phyloP scores from a whole-genome alignment of 1,140 invertebrate species.

The Zaprionus davidi region DNA sequence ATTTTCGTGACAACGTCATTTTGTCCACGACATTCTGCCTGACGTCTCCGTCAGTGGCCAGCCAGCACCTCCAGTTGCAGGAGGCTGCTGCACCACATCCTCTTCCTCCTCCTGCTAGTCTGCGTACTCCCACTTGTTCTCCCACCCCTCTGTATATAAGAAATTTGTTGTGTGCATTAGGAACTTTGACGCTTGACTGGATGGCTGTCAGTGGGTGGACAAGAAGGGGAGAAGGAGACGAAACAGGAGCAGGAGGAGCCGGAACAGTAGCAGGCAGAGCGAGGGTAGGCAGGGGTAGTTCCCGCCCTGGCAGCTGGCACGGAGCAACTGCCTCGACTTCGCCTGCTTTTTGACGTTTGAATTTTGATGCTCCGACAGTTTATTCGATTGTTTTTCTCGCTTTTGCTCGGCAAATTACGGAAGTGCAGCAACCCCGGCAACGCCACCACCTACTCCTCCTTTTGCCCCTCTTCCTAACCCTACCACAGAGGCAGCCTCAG shows the following conservation, averaged over 20 bases:
- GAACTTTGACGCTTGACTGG: slow-evolving; percentile 83
- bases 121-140: not conserved
- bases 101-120: not conserved
- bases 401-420: slow-evolving; percentile 76
- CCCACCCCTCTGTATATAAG: slow-evolving; percentile 55
- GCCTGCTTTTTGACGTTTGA: slow-evolving; percentile 75
- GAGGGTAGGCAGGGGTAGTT: not conserved
- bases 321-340: slow-evolving; percentile 20
- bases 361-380: slow-evolving; percentile 82
- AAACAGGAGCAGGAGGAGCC: not conserved
- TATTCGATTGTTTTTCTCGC: slow-evolving; percentile 82
- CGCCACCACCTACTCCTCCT: not conserved
- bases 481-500: slow-evolving; percentile 15
- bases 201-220: slow-evolving; percentile 72
- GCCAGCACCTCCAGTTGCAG: slow-evolving; percentile 19
- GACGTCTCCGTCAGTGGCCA: slow-evolving; percentile 67
- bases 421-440: slow-evolving; percentile 66
- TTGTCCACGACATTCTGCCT: slow-evolving; percentile 82
- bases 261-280: slow-evolving; percentile 1
- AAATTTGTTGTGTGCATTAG: slow-evolving; percentile 84
- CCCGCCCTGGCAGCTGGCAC: not conserved
- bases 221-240: not conserved
- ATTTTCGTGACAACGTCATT: slow-evolving; percentile 84
- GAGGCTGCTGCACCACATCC: slow-evolving; percentile 13
- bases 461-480: not conserved